Percentiles rank a stretch among this genome's conserved stretches.
phyloP scores from a whole-genome alignment of 2,113 vertebrate species.

The Fulmarus glacialis region DNA sequence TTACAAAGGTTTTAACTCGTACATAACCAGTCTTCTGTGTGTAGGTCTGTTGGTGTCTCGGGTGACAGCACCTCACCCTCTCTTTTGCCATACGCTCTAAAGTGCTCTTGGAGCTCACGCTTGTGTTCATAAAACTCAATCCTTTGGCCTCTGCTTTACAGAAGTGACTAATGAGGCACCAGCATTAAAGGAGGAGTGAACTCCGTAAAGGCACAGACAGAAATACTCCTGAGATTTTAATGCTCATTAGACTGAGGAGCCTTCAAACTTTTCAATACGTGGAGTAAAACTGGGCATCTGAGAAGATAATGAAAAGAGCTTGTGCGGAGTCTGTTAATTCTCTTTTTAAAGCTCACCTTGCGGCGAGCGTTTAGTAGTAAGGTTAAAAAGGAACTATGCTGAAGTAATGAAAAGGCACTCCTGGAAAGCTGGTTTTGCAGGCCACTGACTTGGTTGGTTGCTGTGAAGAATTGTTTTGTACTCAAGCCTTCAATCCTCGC shows the following conservation, averaged over 20 bases:
- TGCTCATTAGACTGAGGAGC: conserved; percentile 33
- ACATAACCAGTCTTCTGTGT: neutral
- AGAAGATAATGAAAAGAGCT: conserved; percentile 26
- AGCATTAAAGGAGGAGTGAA: conserved; percentile 35
- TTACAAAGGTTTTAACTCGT: neutral
- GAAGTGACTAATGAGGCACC: conserved; percentile 24
- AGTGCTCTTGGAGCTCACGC: neutral
- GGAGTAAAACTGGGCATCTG: conserved; percentile 11
- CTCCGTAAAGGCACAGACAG: neutral
- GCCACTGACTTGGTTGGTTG: neutral
- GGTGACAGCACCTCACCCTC: neutral
- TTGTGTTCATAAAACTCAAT: neutral
- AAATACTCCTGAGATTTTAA: conserved; percentile 50
- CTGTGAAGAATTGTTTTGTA: neutral
- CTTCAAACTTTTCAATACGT: neutral
- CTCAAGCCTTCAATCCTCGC: neutral
- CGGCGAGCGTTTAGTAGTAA: neutral
- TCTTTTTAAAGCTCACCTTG: neutral
- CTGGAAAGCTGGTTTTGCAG: neutral
- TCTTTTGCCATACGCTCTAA: neutral
- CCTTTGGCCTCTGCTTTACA: neutral
- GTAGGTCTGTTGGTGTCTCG: neutral
- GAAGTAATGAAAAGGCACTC: neutral
- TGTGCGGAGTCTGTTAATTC: neutral
- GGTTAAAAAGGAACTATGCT: neutral